phyloP scores from a whole-genome alignment of 2,797 vertebrate genomes.

The Poeciliopsis infans region DNA sequence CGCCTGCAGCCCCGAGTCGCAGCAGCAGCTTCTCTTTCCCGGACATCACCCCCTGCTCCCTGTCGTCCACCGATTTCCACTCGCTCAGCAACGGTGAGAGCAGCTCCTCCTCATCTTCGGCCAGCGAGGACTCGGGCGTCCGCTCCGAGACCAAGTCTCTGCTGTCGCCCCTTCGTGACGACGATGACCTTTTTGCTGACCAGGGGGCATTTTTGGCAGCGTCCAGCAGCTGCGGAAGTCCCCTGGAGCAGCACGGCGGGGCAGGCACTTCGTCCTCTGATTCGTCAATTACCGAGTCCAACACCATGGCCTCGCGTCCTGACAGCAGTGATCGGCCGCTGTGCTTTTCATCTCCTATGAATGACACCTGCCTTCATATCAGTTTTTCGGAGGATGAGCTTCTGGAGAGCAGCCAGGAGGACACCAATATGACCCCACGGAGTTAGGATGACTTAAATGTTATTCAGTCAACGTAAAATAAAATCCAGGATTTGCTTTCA shows the following conservation, averaged over 20 bases:
- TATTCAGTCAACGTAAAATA: constrained; percentile 49
- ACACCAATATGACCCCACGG: constrained; percentile 56
- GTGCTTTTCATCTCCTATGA: constrained; percentile 72
- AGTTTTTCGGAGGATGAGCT: constrained; percentile 89
- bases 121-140: constrained; percentile 82
- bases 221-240: constrained; percentile 74
- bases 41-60: constrained; percentile 77
- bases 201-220: constrained; percentile 68
- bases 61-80: constrained; percentile 79
- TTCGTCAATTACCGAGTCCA: constrained; percentile 19
- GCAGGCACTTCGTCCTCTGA: constrained; percentile 3
- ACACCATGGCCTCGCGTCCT: constrained; percentile 20
- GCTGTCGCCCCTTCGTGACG: constrained; percentile 62
- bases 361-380: constrained; percentile 88
- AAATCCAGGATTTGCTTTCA: constrained; percentile 43
- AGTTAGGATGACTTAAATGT: constrained; percentile 56
- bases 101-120: constrained; percentile 77
- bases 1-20: constrained; percentile 31
- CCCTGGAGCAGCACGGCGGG: constrained; percentile 57
- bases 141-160: constrained; percentile 78
- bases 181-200: constrained; percentile 77
- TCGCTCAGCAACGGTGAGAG: constrained; percentile 75
- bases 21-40: constrained; percentile 78
- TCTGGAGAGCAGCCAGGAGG: constrained; percentile 74
- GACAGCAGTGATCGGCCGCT: constrained; percentile 51